Conservation (phyloP, 2,797 vertebrate species). For the Netta rufina region DNA sequence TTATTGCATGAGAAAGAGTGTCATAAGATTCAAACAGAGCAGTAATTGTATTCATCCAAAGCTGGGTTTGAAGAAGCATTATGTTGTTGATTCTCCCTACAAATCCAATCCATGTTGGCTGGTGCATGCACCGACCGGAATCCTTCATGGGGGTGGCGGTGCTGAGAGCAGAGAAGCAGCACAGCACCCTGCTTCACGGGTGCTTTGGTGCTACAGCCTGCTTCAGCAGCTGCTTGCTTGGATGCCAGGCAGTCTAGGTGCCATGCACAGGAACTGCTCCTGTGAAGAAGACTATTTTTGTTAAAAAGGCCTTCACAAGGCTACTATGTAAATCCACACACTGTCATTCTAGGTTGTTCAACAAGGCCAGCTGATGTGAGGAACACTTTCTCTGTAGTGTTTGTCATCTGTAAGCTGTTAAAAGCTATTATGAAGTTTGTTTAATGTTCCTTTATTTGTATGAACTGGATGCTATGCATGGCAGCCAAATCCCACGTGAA, state of each 20-base stretch:
- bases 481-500: neutral
- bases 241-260: neutral
- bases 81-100: neutral
- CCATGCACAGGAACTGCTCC: neutral
- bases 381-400: neutral
- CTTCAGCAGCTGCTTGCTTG: neutral
- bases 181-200: neutral
- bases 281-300: neutral
- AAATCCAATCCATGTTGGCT: neutral
- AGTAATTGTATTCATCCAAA: neutral
- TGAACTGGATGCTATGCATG: neutral
- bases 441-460: neutral
- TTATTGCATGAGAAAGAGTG: neutral
- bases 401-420: neutral
- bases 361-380: neutral
- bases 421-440: neutral
- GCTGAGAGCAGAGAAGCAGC: neutral
- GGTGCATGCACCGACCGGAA: neutral
- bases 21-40: neutral
- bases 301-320: neutral
- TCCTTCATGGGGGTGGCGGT: neutral
- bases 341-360: neutral
- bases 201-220: neutral
- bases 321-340: neutral
- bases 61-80: neutral